Evolutionary conservation across 2,797 vertebrate genomes (phyloP).

Genomic region (Eulemur mongoz): DNA sequence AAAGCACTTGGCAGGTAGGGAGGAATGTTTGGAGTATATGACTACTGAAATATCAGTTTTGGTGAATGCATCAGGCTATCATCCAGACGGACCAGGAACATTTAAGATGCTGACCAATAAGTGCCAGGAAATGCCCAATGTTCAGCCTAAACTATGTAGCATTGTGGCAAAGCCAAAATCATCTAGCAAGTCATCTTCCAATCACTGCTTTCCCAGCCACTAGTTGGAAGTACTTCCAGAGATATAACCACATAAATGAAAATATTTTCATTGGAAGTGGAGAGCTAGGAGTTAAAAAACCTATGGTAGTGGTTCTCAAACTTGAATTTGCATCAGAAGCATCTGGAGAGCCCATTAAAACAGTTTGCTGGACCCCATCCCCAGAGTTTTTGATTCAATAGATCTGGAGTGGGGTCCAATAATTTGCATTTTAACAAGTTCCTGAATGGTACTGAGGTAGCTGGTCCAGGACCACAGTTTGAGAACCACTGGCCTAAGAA

Average conservation of each 20-base stretch:
- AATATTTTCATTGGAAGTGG: background rate
- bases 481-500: background rate
- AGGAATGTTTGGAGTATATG: background rate
- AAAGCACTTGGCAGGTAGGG: background rate
- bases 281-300: background rate
- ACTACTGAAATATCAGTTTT: background rate
- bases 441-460: background rate
- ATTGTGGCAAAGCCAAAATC: background rate
- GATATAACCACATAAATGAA: background rate
- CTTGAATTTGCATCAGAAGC: background rate
- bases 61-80: background rate
- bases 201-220: background rate
- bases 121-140: background rate
- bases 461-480: background rate
- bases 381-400: constrained; percentile 10
- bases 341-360: background rate
- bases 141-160: background rate
- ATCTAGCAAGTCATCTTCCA: background rate
- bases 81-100: background rate
- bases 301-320: background rate
- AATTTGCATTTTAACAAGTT: constrained; percentile 37
- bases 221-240: background rate
- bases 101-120: background rate
- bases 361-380: background rate
- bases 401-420: background rate